Conservation (phyloP, 2,797 vertebrate genomes). For the Pseudocheirus occidentalis region DNA sequence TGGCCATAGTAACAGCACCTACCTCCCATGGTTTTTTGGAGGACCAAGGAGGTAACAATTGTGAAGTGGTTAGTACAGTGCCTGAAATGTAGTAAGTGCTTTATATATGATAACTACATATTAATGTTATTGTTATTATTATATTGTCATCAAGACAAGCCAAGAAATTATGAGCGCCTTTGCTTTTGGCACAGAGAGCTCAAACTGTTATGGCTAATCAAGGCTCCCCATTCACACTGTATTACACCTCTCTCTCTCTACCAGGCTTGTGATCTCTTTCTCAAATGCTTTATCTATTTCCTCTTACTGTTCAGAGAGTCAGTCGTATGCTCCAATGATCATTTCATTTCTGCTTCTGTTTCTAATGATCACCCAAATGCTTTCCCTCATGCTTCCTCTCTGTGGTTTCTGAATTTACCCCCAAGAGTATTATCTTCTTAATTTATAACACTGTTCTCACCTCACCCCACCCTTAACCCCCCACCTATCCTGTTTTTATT, state of each 20-base stretch:
- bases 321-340: background rate
- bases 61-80: background rate
- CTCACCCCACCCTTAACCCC: background rate
- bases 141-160: background rate
- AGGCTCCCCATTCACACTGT: background rate
- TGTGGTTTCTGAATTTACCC: background rate
- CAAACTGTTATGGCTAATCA: background rate
- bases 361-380: background rate
- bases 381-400: background rate
- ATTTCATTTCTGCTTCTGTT: constrained; percentile 2
- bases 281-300: background rate
- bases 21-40: background rate
- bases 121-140: background rate
- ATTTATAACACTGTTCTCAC: background rate
- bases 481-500: constrained; percentile 9
- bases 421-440: background rate
- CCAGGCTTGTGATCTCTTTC: background rate
- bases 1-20: background rate
- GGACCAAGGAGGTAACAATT: background rate
- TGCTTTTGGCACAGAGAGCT: background rate
- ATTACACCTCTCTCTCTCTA: background rate
- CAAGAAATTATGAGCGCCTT: background rate
- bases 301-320: background rate
- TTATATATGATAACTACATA: background rate
- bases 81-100: background rate